Evolutionary conservation across 2,888 invertebrate genomes (phyloP), one percentile per base, ranked within the genome.

Genomic region (Erynnis tages): DNA sequence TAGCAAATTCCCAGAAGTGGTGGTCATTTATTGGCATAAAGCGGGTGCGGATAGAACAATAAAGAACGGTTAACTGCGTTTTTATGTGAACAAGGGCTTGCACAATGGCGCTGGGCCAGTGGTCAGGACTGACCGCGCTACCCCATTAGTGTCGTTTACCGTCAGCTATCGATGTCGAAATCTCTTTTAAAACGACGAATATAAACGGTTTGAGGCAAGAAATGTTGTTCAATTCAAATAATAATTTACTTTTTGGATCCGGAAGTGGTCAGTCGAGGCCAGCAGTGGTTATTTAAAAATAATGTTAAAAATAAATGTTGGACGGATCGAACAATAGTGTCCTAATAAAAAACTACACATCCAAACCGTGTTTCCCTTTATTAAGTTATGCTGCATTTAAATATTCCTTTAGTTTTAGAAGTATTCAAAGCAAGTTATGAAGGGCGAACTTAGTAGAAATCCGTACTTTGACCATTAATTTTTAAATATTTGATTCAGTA

Each of bases 31-130:
- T 85, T 79, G 82, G 82, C 65, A 65, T 61, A 70, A 69, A 73
- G 67, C 70, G 67, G 71, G 67, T 71, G 75, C 72, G 81, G 79
- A 85, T 88, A 80, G 86, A 88, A 89, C 87, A 88, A 89, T 89
- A 88, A 88, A 88, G 87, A 87, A 86, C 82, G 82, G 80, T 82
- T 87, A 88, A 88, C 83, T 80, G 88, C 81, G 76, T 82, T 88
- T 87, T 88, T 87, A 89, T 89, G 87, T 77, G 86, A 82, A 84
- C 83, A 86, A 85, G 88, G 81, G 71, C 73, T 62, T 62, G 82
- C 80, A 86, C 85, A 88, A 88, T 87, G 77, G 82, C 66, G 68
- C 7, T 13, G 79, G 80, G 71, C 65, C 73, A 63, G 76, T 79
- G 85, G 85, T 86, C 84, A 82, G 68, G 72, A 76, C 74, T 78